Percentiles rank a stretch among this genome's conserved stretches.
phyloP scores from a whole-genome alignment of 2,113 vertebrate genomes.

The Hippopotamus amphibius region DNA sequence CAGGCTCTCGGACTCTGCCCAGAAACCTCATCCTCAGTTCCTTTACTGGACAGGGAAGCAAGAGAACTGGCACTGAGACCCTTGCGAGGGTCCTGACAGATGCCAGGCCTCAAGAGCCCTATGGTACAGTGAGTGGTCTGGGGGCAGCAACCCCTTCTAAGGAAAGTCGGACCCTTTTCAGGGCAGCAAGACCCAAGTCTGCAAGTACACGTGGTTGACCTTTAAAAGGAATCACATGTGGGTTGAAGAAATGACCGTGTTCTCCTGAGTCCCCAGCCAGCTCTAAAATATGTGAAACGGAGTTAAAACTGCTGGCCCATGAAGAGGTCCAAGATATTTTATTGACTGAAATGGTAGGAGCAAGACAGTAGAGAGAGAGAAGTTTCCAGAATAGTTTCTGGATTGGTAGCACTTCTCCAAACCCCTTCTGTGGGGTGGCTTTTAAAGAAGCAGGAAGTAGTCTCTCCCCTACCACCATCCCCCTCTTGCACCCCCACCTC shows the following conservation, averaged over 20 bases:
- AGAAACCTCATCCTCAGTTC: not conserved
- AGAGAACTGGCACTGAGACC: not conserved
- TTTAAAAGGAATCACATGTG: not conserved
- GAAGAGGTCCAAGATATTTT: not conserved
- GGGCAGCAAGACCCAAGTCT: not conserved
- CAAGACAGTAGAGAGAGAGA: too few species aligned
- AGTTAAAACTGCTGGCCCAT: not conserved
- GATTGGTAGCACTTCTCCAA: not conserved
- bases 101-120: not conserved
- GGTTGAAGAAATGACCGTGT: not conserved
- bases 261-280: not conserved
- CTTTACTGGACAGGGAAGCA: not conserved
- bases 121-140: not conserved
- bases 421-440: not conserved
- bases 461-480: not conserved
- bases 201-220: not conserved
- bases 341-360: not conserved
- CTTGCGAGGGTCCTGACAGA: not conserved
- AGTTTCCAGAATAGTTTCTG: not conserved
- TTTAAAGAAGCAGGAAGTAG: not conserved
- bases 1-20: not conserved
- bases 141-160: not conserved
- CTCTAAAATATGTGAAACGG: not conserved
- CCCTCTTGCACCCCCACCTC: not conserved
- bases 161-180: not conserved